A percentile compares a stretch with the other conserved stretches of the same genome.
These are phyloP conservation scores for Speoplatyrhinus poulsoni DNA, from an alignment of 2,113 vertebrate species.

Conservation along the genomic window DNA sequence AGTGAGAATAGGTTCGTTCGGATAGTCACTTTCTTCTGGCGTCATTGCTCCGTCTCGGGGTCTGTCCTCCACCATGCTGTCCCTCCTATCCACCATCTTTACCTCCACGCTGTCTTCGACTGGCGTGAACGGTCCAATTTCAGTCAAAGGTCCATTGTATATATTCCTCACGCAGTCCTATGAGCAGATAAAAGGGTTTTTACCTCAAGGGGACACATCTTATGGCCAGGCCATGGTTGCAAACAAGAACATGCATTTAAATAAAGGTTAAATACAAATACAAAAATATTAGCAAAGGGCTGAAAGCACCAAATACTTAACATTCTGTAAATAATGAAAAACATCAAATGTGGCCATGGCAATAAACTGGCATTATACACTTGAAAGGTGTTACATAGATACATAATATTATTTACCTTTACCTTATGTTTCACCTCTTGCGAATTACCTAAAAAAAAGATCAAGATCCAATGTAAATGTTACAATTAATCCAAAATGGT, in stretches of 20 bases:
- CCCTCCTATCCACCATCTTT: no score
- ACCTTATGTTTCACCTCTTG: rapidly evolving
- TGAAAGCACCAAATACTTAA: background rate
- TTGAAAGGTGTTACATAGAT: background rate
- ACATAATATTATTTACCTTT: conserved; percentile 37
- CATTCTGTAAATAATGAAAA: background rate
- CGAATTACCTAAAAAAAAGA: background rate
- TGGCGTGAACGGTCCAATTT: background rate
- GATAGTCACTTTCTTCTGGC: conserved; percentile 37
- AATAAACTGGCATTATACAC: no score
- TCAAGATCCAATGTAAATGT: background rate
- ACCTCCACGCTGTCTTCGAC: background rate
- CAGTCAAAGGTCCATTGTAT: background rate
- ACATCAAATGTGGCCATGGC: no score
- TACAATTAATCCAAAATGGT: background rate
- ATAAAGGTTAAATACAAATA: no score
- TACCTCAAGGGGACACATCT: no score
- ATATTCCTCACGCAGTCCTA: background rate
- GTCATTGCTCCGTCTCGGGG: background rate
- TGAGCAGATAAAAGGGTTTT: background rate
- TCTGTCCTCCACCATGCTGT: background rate
- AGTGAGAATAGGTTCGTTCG: background rate
- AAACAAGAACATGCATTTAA: no score
- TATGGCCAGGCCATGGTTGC: no score
- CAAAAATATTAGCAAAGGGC: no score